phyloP scores from a whole-genome alignment of 2,113 vertebrate genomes.

The Lampris incognitus region DNA sequence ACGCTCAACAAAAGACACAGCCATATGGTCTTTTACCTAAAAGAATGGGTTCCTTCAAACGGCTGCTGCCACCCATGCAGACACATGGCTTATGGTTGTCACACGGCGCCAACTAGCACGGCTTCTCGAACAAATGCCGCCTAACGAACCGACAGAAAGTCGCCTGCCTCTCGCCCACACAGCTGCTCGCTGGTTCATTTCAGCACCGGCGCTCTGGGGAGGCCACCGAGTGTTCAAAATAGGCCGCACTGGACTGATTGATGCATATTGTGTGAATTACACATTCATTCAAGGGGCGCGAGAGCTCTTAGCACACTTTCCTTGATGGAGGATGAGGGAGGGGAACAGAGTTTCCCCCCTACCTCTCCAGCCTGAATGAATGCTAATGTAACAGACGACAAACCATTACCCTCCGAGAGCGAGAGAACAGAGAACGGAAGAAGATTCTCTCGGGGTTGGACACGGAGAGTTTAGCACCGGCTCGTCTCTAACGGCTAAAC shows the following conservation, averaged over 20 bases:
- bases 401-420: neutral
- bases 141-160: neutral
- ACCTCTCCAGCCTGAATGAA: neutral
- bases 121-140: neutral
- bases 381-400: neutral
- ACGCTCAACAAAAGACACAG: too few relatives aligned
- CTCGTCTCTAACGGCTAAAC: too few relatives aligned
- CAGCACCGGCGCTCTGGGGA: neutral
- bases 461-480: too few relatives aligned
- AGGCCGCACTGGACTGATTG: neutral
- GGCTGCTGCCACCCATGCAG: too few relatives aligned
- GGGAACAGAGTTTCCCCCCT: neutral
- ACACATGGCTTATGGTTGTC: too few relatives aligned
- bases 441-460: too few relatives aligned
- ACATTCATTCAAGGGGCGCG: slow-evolving; percentile 1
- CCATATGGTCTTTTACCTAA: too few relatives aligned
- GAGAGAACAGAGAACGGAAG: too few relatives aligned
- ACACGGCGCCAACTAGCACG: too few relatives aligned
- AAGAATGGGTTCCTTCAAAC: too few relatives aligned
- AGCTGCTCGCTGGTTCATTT: neutral
- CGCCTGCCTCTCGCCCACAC: too few relatives aligned
- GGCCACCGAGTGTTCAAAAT: neutral
- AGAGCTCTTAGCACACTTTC: slow-evolving; percentile 7
- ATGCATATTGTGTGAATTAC: neutral
- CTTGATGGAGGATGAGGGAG: neutral